These are phyloP conservation scores for Plusia festucae DNA, from an alignment of 2,888 invertebrate genomes.

Conservation along the genomic window DNA sequence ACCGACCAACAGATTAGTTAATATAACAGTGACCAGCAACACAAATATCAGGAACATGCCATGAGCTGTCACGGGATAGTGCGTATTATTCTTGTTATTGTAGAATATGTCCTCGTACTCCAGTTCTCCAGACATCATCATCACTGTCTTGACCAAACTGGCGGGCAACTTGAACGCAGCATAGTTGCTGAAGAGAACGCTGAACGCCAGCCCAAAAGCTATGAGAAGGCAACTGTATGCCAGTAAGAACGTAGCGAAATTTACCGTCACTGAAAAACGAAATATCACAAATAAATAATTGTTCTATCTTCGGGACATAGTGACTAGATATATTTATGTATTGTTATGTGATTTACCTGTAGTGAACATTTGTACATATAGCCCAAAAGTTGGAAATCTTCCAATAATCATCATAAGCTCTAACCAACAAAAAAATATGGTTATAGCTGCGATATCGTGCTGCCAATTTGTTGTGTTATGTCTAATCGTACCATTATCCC, in stretches of 20 bases:
- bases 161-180: slow-evolving; percentile 92
- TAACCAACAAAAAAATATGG: slow-evolving; percentile 94
- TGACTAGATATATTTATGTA: background rate
- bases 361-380: slow-evolving; percentile 96
- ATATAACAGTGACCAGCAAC: slow-evolving; percentile 93
- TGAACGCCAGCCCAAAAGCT: slow-evolving; percentile 94
- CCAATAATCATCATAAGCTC: slow-evolving; percentile 96
- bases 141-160: slow-evolving; percentile 93
- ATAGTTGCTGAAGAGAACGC: slow-evolving; percentile 94
- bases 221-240: slow-evolving; percentile 95
- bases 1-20: slow-evolving; percentile 95
- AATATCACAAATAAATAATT: background rate
- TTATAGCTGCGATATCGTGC: slow-evolving; percentile 94
- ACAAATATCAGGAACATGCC: slow-evolving; percentile 94
- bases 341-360: slow-evolving; percentile 83
- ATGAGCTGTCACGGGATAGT: slow-evolving; percentile 93
- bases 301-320: background rate
- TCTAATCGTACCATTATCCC: slow-evolving; percentile 74
- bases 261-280: slow-evolving; percentile 92
- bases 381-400: slow-evolving; percentile 95
- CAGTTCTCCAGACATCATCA: slow-evolving; percentile 97
- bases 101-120: slow-evolving; percentile 96
- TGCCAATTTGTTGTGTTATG: slow-evolving; percentile 91
- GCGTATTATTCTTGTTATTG: slow-evolving; percentile 84
- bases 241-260: slow-evolving; percentile 94